These are phyloP conservation scores for Macheiramphus alcinus DNA, from an alignment of 2,113 vertebrate genomes.

Conservation along the genomic window DNA sequence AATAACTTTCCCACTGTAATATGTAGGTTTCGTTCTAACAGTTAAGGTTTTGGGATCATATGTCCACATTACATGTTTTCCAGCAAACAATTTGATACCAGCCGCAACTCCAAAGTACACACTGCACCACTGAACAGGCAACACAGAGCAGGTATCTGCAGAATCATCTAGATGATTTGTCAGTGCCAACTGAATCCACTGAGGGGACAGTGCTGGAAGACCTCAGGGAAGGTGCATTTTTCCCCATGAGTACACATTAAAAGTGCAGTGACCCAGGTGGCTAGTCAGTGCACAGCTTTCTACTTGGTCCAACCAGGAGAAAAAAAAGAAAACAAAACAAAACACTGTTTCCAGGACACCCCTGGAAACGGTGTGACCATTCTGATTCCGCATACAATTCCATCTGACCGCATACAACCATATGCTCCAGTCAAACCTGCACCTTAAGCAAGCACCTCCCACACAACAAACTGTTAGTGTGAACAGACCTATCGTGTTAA, in stretches of 20 bases:
- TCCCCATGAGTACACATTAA: fast-evolving
- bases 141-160: neutral
- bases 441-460: neutral
- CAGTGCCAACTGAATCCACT: neutral
- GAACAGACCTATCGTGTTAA: neutral
- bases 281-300: neutral
- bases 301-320: neutral
- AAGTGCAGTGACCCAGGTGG: neutral
- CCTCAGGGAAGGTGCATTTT: neutral
- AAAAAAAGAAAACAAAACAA: too few relatives aligned
- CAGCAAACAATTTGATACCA: neutral
- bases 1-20: neutral
- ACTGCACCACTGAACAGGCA: neutral
- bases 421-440: neutral
- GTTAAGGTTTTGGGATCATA: neutral
- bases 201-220: neutral
- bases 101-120: neutral
- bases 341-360: neutral
- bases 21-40: neutral
- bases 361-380: fast-evolving
- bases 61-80: neutral
- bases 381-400: neutral
- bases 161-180: neutral
- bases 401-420: neutral
- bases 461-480: neutral